Percentiles rank a stretch among this genome's conserved stretches.
These are phyloP conservation scores for Antechinus flavipes DNA, from an alignment of 2,113 vertebrate species.

Conservation along the genomic window DNA sequence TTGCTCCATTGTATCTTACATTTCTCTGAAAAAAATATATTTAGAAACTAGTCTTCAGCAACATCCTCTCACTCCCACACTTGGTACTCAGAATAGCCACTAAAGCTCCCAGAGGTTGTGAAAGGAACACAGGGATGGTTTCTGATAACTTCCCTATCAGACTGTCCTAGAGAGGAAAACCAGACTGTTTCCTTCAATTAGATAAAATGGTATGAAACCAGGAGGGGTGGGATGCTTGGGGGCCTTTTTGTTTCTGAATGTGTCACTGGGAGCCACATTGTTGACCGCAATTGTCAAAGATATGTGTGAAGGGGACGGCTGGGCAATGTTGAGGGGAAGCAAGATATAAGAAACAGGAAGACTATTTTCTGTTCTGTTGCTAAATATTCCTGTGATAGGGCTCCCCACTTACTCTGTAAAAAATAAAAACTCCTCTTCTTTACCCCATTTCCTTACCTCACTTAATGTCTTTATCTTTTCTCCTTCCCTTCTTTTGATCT, in stretches of 20 bases:
- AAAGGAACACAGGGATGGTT: neutral
- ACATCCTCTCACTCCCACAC: neutral
- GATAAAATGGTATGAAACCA: neutral
- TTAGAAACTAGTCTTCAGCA: neutral
- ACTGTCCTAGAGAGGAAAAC: neutral
- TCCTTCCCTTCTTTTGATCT: neutral
- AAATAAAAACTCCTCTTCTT: neutral
- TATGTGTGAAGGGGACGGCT: neutral
- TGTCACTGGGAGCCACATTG: neutral
- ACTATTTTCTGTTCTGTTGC: neutral
- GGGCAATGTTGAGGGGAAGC: neutral
- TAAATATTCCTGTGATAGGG: constrained; percentile 27
- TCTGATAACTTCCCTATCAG: neutral
- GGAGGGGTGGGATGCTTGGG: neutral
- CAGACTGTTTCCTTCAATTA: neutral
- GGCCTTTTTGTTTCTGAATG: neutral
- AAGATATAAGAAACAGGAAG: neutral
- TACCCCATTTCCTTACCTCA: neutral
- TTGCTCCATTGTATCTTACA: constrained; percentile 7
- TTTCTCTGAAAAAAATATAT: neutral
- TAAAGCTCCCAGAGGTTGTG: neutral
- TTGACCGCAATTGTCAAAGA: neutral
- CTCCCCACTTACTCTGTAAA: neutral
- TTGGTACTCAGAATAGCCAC: neutral
- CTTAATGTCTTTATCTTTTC: neutral